phyloP scores from a whole-genome alignment of 2,113 vertebrate genomes.

The Malurus elegans region DNA sequence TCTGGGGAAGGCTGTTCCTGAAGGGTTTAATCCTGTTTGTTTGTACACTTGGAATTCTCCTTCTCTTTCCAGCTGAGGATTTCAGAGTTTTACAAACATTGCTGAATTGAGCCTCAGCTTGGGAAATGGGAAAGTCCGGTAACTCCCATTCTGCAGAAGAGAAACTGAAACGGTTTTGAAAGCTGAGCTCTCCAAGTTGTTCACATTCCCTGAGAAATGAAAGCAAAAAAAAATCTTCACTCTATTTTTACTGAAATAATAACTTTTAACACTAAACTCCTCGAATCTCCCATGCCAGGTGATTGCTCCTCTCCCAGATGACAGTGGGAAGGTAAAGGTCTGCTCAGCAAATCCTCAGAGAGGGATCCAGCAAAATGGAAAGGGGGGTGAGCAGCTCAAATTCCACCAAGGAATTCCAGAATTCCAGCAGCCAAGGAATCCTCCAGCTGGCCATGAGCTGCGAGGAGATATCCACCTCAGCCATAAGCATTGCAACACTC shows the following conservation, averaged over 20 bases:
- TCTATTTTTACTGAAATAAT: neutral
- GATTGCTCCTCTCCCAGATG: neutral
- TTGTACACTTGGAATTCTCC: neutral
- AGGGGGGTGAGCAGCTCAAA: neutral
- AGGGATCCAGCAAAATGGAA: neutral
- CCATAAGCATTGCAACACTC: neutral
- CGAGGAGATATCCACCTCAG: neutral
- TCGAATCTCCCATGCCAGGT: neutral
- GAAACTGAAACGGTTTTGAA: slow-evolving; percentile 21
- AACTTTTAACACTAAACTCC: neutral
- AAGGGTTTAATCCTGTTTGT: neutral
- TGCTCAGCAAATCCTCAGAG: neutral
- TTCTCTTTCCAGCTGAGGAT: neutral
- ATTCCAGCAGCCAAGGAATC: neutral
- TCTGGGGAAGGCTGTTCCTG: neutral
- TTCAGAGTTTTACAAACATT: neutral
- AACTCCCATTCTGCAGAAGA: neutral
- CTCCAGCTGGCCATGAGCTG: neutral
- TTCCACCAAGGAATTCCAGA: neutral
- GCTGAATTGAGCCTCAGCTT: neutral
- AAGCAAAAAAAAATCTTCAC: neutral
- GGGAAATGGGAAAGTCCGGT: slow-evolving; percentile 26
- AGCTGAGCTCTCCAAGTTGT: neutral
- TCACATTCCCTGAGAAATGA: neutral
- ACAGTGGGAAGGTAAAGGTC: neutral